Base-by-base conservation (phyloP, 2,797 vertebrate species). In the Phyllotis vaccarum region DNA sequence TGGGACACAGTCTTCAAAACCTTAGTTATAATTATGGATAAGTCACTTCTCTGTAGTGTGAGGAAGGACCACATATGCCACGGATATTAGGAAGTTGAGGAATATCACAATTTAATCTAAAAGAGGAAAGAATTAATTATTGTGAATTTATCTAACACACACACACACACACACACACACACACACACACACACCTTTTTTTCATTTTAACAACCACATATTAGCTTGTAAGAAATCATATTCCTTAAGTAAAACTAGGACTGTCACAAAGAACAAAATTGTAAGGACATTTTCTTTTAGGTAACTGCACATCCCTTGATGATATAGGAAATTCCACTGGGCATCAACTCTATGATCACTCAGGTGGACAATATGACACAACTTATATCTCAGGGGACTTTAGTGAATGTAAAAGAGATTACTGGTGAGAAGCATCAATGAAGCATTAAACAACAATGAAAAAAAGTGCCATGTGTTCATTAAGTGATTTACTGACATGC, bases 401-500 rank as follows among this genome's bases (percentile, higher is more conserved):
- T 14, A 46, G 19, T 46, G 46, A 94, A 46, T 66, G 0, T 78
- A 86, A 72, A 80, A 7, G 89, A 66, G 12, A 91, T 75, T 89
- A 64, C 6, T 75, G 24, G 86, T 80, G 29, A 82, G 66, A 89
- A 75, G 66, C 60, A 92, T 37, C 49, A 92, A 37, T 74, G 62
- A 78, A 92, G 90, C 82, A 58, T 89, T 90, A 96, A 92, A 91
- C 56, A 66, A 60, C n/a, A 86, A 31, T 81, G 34, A 89, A 92
- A 89, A 92, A 86, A 79, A 8, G 27, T 62, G 93, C 52, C 14
- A 6, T 68, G 40, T 76, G 64, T 94, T 89, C 89, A 60, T 86
- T 92, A 94, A 90, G 17, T 75, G 37, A 86, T 75, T 94, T 86
- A 16, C 43, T 86, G 88, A 89, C 17, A 12, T 64, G 31, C 64